These are phyloP conservation scores for Corella eumyota DNA, from an alignment of 23 tunicate species.

Conservation along the genomic window DNA sequence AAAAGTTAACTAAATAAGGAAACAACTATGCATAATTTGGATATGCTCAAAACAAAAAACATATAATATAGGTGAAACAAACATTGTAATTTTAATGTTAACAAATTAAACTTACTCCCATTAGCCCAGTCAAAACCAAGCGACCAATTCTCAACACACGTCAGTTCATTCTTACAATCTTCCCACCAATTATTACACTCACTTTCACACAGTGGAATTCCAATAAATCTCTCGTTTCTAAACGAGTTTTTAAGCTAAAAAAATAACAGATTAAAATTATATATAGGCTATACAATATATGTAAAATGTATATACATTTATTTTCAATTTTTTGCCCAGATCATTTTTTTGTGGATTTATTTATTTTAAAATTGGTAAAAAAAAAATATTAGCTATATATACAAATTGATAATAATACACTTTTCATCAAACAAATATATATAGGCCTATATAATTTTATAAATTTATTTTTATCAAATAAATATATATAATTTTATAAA, in stretches of 20 bases:
- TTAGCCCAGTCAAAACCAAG: conserved; percentile 55
- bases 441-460: too few relatives aligned
- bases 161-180: conserved; percentile 54
- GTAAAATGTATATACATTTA: too few relatives aligned
- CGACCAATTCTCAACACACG: conserved; percentile 61
- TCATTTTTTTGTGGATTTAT: too few relatives aligned
- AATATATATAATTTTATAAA: not conserved
- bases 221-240: conserved; percentile 41
- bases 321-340: too few relatives aligned
- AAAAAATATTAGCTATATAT: too few relatives aligned
- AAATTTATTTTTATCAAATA: not conserved
- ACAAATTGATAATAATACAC: too few relatives aligned
- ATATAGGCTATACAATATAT: not conserved
- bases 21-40: not conserved
- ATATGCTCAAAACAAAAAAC: not conserved
- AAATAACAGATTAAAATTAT: not conserved
- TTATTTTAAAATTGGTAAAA: too few relatives aligned
- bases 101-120: too few relatives aligned
- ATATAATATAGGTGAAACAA: too few relatives aligned
- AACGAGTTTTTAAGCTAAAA: conserved; percentile 27
- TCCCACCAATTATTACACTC: conserved; percentile 68
- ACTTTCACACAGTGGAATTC: conserved; percentile 63
- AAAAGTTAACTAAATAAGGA: not conserved
- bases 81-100: conserved; percentile 11
- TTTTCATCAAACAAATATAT: too few relatives aligned